Conservation (phyloP, 2,113 vertebrate species). For the Cisticola juncidis region DNA sequence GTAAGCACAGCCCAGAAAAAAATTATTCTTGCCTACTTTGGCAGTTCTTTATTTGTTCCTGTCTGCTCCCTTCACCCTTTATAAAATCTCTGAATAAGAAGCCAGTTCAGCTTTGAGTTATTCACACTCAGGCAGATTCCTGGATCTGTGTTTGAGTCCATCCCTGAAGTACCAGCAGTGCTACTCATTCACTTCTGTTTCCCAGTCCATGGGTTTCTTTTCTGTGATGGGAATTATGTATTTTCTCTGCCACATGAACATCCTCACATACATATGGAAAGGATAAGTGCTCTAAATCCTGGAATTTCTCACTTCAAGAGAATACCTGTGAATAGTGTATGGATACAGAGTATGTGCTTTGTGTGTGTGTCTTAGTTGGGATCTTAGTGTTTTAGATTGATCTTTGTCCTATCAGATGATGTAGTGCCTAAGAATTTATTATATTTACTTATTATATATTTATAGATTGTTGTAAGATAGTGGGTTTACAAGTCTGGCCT, state of each 20-base stretch:
- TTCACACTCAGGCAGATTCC: rapidly evolving
- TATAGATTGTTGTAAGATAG: not conserved
- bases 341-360: not conserved
- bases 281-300: not conserved
- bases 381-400: not conserved
- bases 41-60: not conserved
- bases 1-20: not conserved
- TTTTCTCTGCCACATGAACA: not conserved
- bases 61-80: not conserved
- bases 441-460: not conserved
- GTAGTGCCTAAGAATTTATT: not conserved
- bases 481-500: not conserved
- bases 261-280: not conserved
- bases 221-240: not conserved
- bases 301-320: not conserved
- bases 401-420: not conserved
- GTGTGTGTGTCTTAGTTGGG: not conserved
- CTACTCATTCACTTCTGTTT: not conserved
- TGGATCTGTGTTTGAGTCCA: not conserved
- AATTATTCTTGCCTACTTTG: not conserved
- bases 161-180: not conserved
- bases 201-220: not conserved
- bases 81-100: not conserved
- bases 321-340: not conserved
- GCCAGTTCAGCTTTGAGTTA: not conserved